phyloP scores from a whole-genome alignment of 2,113 vertebrate genomes.

The Ailuropoda melanoleuca region DNA sequence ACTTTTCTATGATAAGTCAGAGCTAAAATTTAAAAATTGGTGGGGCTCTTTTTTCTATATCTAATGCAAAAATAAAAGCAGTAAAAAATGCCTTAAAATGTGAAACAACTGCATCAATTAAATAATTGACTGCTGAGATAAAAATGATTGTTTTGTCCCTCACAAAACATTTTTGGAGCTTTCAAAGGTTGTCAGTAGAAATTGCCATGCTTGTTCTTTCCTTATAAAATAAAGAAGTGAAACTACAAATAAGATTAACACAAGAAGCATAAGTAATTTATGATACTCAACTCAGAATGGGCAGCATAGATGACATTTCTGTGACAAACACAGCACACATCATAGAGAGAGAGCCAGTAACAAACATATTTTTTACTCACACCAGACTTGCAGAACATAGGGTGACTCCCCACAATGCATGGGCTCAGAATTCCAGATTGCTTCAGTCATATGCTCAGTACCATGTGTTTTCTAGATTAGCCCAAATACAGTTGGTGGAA shows the following conservation, averaged over 20 bases:
- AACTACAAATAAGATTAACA: not conserved
- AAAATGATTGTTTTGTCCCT: not conserved
- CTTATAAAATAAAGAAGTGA: not conserved
- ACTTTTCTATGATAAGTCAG: not conserved
- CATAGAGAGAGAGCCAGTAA: not conserved
- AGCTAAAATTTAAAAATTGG: not conserved
- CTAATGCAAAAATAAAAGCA: not conserved
- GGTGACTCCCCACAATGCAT: not conserved
- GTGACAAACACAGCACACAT: not conserved
- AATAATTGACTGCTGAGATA: not conserved
- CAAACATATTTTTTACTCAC: not conserved
- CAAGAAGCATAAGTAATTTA: not conserved
- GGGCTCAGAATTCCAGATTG: not conserved
- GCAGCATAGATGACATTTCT: not conserved
- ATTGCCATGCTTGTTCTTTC: not conserved
- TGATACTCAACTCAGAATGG: too few species aligned
- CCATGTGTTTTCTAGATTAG: not conserved
- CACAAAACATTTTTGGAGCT: not conserved
- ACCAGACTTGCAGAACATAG: not conserved
- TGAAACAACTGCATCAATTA: not conserved
- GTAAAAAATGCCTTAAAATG: not conserved
- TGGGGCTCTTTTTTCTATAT: not conserved
- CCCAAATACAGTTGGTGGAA: accelerated
- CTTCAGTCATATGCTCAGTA: too few species aligned
- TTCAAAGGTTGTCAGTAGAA: not conserved